A percentile compares a stretch with the other conserved stretches of the same genome.
phyloP scores from a whole-genome alignment of 2,797 vertebrate genomes.

The Nannoperca obscura region DNA sequence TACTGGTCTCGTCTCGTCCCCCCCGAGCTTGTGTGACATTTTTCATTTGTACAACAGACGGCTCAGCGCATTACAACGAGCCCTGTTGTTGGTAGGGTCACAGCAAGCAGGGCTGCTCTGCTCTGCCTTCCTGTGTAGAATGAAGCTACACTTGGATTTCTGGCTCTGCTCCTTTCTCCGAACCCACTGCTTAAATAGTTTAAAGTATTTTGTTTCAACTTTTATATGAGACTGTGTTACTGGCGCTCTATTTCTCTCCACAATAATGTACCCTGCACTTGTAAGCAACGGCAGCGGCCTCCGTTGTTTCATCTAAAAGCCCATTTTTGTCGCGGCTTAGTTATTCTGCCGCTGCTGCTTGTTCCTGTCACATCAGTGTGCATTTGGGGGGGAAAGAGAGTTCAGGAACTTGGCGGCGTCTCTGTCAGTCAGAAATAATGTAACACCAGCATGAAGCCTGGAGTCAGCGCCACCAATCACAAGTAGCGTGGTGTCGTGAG shows the following conservation, averaged over 20 bases:
- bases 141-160: not conserved
- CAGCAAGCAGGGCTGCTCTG: too few species aligned
- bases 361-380: slow-evolving; percentile 38
- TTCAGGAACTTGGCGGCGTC: slow-evolving; percentile 27
- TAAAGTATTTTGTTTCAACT: not conserved
- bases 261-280: not conserved
- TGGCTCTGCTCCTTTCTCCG: not conserved
- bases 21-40: too few species aligned
- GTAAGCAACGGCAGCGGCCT: not conserved
- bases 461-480: slow-evolving; percentile 51
- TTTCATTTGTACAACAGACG: too few species aligned
- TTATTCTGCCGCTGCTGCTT: slow-evolving; percentile 20
- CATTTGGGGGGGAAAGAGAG: slow-evolving; percentile 27
- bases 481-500: slow-evolving; percentile 28
- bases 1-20: too few species aligned
- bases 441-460: slow-evolving; percentile 11
- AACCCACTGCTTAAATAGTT: not conserved
- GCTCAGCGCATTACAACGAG: too few species aligned
- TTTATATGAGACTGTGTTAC: not conserved
- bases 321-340: slow-evolving; percentile 10
- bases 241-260: not conserved
- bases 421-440: slow-evolving; percentile 46
- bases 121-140: not conserved
- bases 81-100: too few species aligned
- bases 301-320: slow-evolving; percentile 23